Percentiles rank a stretch among this genome's conserved stretches.
Evolutionary conservation across 2,113 vertebrate species (phyloP).

Genomic region (Chlorodrepanis virens): DNA sequence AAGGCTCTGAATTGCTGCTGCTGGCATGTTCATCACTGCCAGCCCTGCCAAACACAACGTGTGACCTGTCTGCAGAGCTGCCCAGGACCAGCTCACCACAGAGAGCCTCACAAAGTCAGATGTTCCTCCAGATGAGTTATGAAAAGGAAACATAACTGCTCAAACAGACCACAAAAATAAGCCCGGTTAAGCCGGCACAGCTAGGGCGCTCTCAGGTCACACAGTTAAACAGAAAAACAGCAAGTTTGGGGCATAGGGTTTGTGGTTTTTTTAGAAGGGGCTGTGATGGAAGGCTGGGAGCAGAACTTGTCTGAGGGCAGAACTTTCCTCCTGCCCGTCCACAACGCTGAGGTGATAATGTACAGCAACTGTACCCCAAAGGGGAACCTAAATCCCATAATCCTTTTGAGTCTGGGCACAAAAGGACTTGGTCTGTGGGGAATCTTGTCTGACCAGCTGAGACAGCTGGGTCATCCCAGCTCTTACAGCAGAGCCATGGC

Average conservation of each 20-base stretch:
- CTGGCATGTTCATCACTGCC: neutral
- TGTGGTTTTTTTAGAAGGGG: neutral
- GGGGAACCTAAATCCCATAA: neutral
- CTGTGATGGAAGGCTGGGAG: neutral
- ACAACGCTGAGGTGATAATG: neutral
- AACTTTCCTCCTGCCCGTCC: neutral
- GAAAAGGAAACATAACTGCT: neutral
- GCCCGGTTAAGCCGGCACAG: neutral
- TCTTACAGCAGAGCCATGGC: neutral
- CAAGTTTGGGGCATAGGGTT: neutral
- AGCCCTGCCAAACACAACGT: neutral
- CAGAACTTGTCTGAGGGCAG: neutral
- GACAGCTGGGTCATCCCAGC: neutral
- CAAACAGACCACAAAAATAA: neutral
- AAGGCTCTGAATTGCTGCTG: fast-evolving
- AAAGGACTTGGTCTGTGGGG: neutral
- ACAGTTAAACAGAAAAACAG: neutral
- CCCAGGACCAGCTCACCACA: neutral
- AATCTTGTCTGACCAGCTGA: neutral
- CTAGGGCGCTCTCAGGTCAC: neutral
- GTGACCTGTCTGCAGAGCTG: neutral
- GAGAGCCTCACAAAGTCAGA: neutral
- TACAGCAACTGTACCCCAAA: neutral
- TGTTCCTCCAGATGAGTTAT: neutral
- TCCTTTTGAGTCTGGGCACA: neutral